Percentiles rank a stretch among this genome's conserved stretches.
Conservation (phyloP, 2,888 invertebrate species). For the Acheta domesticus region DNA sequence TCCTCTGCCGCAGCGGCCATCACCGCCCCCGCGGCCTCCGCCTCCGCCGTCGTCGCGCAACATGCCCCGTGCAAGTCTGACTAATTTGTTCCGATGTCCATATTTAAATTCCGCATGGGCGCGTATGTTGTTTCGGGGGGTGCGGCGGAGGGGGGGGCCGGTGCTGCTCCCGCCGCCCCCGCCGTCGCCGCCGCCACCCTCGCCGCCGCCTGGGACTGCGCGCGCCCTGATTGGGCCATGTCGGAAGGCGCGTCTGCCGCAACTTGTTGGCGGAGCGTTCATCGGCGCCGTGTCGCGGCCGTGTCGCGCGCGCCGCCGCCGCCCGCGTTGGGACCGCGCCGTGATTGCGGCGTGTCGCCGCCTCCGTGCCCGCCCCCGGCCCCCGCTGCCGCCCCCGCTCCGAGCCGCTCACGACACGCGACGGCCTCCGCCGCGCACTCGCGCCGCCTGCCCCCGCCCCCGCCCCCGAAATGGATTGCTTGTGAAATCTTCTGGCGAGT, state of each 20-base stretch:
- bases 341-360: slow-evolving; percentile 18
- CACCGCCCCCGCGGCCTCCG: neutral
- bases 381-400: too few relatives aligned
- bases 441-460: too few relatives aligned
- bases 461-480: too few relatives aligned
- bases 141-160: neutral
- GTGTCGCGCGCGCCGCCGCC: slow-evolving; percentile 1
- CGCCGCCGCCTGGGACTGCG: slow-evolving; percentile 8
- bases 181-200: neutral
- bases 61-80: slow-evolving; percentile 8
- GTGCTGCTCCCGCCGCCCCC: neutral
- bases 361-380: neutral
- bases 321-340: slow-evolving; percentile 9
- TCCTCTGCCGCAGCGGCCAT: too few relatives aligned
- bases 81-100: slow-evolving; percentile 18
- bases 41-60: neutral
- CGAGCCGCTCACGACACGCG: too few relatives aligned
- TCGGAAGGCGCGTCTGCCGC: neutral
- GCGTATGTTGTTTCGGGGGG: slow-evolving; percentile 11
- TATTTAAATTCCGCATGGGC: slow-evolving; percentile 18
- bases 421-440: too few relatives aligned
- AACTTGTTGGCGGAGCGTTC: neutral
- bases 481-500: too few relatives aligned
- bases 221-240: slow-evolving; percentile 9
- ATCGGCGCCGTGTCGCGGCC: slow-evolving; percentile 9